Evolutionary conservation across 2,888 invertebrate genomes (phyloP).

Genomic region (Neocrepidodera transversa): DNA sequence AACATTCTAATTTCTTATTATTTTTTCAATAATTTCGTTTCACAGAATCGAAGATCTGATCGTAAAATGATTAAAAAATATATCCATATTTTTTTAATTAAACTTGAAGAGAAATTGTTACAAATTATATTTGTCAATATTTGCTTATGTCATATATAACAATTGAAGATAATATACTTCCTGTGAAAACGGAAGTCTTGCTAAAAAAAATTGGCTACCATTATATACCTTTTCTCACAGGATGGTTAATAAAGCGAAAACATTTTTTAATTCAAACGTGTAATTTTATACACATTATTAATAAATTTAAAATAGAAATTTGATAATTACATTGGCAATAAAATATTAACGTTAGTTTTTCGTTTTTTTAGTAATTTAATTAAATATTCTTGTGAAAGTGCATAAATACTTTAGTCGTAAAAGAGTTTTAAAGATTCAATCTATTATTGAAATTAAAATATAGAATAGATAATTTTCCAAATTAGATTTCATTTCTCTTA

Average conservation of each 20-base stretch:
- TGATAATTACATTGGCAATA: slow-evolving; percentile 8
- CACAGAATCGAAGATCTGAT: too few relatives aligned
- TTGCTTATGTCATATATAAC: not conserved
- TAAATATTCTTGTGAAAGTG: slow-evolving; percentile 2
- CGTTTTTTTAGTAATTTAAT: not conserved
- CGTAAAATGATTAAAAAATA: too few relatives aligned
- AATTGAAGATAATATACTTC: not conserved
- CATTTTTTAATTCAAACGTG: not conserved
- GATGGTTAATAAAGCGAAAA: not conserved
- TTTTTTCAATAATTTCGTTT: too few relatives aligned
- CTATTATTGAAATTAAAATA: too few relatives aligned
- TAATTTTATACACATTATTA: slow-evolving; percentile 2
- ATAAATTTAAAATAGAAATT: slow-evolving; percentile 7
- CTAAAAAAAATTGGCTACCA: not conserved
- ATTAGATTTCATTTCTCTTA: too few relatives aligned
- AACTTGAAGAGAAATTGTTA: too few relatives aligned
- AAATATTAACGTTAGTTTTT: not conserved
- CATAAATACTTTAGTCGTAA: not conserved
- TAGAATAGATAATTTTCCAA: too few relatives aligned
- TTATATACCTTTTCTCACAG: not conserved
- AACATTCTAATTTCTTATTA: too few relatives aligned
- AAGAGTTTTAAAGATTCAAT: not conserved
- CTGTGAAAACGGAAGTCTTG: not conserved
- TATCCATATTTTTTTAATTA: too few relatives aligned
- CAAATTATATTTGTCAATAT: too few relatives aligned